Conservation (phyloP, 2,113 vertebrate genomes). For the Apteryx owenii region DNA sequence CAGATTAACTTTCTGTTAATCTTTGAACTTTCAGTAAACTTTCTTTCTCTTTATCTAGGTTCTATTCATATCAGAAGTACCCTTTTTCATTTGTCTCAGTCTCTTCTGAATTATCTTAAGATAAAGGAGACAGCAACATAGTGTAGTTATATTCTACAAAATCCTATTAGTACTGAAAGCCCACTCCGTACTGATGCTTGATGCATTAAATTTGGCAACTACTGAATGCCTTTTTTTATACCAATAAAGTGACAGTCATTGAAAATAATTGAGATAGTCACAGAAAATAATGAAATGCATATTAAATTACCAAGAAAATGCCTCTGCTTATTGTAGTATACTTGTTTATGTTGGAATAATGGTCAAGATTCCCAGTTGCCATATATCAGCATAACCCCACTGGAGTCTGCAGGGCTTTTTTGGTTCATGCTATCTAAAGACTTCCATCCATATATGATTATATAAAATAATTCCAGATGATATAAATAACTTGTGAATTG, state of each 20-base stretch:
- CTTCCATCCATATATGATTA: background rate
- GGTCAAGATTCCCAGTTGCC: background rate
- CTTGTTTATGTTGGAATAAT: background rate
- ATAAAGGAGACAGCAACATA: background rate
- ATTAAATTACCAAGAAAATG: background rate
- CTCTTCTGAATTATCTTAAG: background rate
- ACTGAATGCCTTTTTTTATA: background rate
- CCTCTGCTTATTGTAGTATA: background rate
- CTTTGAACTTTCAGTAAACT: background rate
- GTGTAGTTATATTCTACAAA: background rate
- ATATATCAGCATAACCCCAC: background rate
- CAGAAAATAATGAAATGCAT: background rate
- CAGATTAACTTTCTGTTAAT: background rate
- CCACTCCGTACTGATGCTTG: background rate
- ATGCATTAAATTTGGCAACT: slow-evolving; percentile 1
- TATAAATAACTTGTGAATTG: background rate
- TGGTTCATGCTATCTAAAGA: background rate
- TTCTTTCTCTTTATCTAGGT: background rate
- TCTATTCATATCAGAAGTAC: background rate
- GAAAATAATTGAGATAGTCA: slow-evolving; percentile 1
- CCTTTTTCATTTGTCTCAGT: background rate
- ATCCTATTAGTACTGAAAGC: background rate
- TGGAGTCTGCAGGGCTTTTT: background rate
- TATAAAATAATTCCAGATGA: background rate
- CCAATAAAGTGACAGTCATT: background rate